These are phyloP conservation scores for Hyperoplus lanceolatus DNA, from an alignment of 2,797 vertebrate genomes.

Conservation along the genomic window DNA sequence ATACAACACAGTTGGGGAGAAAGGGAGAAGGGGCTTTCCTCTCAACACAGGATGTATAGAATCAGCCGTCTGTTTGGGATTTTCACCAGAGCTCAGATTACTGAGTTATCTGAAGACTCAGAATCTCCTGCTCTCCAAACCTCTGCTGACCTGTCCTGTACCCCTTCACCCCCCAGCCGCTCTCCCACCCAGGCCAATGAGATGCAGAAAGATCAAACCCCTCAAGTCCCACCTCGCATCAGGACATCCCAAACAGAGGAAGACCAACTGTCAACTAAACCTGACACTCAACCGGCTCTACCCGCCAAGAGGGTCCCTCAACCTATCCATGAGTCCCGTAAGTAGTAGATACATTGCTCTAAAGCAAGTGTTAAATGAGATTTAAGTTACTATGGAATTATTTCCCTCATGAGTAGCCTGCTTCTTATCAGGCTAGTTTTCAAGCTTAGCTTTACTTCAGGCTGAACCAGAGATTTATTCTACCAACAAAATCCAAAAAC, in stretches of 20 bases:
- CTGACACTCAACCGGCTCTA: constrained; percentile 37
- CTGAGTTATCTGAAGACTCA: constrained; percentile 30
- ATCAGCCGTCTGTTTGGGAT: constrained; percentile 39
- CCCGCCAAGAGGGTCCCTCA: constrained; percentile 36
- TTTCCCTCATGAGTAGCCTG: background rate
- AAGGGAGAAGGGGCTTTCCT: background rate
- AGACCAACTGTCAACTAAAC: constrained; percentile 35
- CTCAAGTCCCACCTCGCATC: constrained; percentile 68
- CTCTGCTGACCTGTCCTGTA: constrained; percentile 44
- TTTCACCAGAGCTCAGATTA: constrained; percentile 29
- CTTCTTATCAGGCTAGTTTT: background rate
- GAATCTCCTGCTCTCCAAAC: constrained; percentile 24
- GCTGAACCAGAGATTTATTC: background rate
- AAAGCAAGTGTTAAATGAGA: background rate
- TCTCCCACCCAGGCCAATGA: constrained; percentile 58
- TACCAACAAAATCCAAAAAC: background rate
- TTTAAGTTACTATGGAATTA: background rate
- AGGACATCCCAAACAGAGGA: constrained; percentile 49
- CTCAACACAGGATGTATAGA: constrained; percentile 47
- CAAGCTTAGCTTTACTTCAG: background rate
- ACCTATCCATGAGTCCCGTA: constrained; percentile 37
- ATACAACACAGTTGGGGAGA: background rate
- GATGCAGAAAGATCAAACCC: constrained; percentile 57
- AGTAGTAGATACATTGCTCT: constrained; percentile 11
- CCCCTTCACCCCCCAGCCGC: constrained; percentile 48